These are phyloP conservation scores for Aphyosemion australe DNA, from an alignment of 2,113 vertebrate genomes.

Conservation along the genomic window DNA sequence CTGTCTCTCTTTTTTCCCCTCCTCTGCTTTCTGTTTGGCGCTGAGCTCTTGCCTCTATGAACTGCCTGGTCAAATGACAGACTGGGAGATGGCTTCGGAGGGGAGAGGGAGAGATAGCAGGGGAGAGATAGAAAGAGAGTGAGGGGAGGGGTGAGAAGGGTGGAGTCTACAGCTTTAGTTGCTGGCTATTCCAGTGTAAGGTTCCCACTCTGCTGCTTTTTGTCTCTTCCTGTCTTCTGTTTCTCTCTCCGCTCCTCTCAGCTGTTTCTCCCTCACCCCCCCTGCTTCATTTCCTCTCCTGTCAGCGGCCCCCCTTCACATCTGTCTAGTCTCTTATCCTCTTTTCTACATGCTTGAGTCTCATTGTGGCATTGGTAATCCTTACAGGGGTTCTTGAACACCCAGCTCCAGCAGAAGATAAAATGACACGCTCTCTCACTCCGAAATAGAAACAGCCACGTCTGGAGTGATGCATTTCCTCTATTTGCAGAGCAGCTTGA, in stretches of 20 bases:
- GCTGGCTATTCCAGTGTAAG: constrained; percentile 80
- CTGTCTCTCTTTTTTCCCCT: constrained; percentile 36
- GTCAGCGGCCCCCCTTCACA: background rate
- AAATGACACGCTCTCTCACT: constrained; percentile 40
- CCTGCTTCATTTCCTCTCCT: constrained; percentile 37
- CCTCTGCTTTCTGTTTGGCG: constrained; percentile 51
- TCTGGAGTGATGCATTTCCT: constrained; percentile 31
- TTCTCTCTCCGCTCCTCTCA: constrained; percentile 52
- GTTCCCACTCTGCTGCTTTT: constrained; percentile 76
- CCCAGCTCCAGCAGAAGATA: constrained; percentile 31
- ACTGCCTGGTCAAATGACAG: constrained; percentile 82
- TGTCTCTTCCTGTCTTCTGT: constrained; percentile 52
- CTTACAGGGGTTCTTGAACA: constrained; percentile 15
- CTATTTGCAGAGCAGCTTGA: constrained; percentile 52
- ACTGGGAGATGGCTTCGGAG: constrained; percentile 64
- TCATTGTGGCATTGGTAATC: constrained; percentile 43
- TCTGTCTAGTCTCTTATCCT: constrained; percentile 38
- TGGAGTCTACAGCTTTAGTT: constrained; percentile 76
- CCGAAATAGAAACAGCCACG: constrained; percentile 38
- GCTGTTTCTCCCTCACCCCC: constrained; percentile 30
- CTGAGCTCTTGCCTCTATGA: constrained; percentile 74
- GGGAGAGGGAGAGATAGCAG: constrained; percentile 53
- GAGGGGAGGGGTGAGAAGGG: constrained; percentile 73
- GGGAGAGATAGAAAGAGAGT: constrained; percentile 44
- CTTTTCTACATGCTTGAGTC: constrained; percentile 43